These are phyloP conservation scores for Netelia inedita DNA, from an alignment of 2,888 invertebrate species.

Conservation along the genomic window DNA sequence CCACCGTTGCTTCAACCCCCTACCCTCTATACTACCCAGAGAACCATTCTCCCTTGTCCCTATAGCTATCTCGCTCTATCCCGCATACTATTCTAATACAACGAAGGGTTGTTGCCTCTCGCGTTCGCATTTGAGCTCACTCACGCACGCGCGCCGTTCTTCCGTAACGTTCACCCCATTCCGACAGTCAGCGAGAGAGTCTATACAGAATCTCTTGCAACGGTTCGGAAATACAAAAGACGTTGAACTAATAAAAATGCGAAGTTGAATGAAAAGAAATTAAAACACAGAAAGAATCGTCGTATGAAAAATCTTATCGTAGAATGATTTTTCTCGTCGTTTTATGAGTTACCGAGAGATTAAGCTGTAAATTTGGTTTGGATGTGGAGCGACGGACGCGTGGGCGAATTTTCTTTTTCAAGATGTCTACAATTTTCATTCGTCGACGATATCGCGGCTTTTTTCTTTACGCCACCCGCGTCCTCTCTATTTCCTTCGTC, in stretches of 20 bases:
- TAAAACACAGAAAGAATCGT: neutral
- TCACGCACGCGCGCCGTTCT: conserved; percentile 56
- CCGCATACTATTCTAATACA: conserved; percentile 65
- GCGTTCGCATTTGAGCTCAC: conserved; percentile 65
- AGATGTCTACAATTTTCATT: too few relatives aligned
- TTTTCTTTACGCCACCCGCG: neutral
- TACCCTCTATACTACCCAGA: conserved; percentile 37
- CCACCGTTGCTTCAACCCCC: conserved; percentile 48
- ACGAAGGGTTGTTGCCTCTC: conserved; percentile 70
- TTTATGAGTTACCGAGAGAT: too few relatives aligned
- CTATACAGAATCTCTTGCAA: conserved; percentile 55
- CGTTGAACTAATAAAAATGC: conserved; percentile 51
- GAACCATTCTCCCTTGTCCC: conserved; percentile 72
- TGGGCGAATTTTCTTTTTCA: too few relatives aligned
- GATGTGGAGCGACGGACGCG: too few relatives aligned
- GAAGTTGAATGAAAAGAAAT: neutral
- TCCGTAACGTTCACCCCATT: conserved; percentile 63
- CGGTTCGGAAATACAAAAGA: conserved; percentile 63
- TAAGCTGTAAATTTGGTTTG: too few relatives aligned
- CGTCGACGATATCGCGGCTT: too few relatives aligned
- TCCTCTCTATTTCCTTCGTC: neutral
- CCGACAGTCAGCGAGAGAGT: conserved; percentile 58
- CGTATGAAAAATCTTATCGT: too few relatives aligned
- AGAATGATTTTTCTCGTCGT: too few relatives aligned
- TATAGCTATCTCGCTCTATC: conserved; percentile 61